These are phyloP conservation scores for Synaphobranchus kaupii DNA, from an alignment of 2,797 vertebrate species.

Conservation along the genomic window DNA sequence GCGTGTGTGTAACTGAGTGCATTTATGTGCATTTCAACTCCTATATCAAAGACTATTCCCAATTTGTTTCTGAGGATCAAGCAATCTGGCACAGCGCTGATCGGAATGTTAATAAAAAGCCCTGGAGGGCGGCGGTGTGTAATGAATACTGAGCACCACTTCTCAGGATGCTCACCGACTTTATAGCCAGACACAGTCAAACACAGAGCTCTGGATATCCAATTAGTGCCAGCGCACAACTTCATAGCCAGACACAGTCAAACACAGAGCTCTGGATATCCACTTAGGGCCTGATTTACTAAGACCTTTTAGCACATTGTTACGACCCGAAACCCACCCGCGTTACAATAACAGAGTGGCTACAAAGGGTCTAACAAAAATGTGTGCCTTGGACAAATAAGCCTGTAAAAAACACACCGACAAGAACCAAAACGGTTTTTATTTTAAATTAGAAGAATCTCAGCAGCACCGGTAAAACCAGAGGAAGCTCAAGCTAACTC, in stretches of 20 bases:
- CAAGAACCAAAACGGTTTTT: too few species aligned
- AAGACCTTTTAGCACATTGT: too few species aligned
- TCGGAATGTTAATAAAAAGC: conserved; percentile 68
- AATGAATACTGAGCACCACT: conserved; percentile 58
- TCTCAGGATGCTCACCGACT: conserved; percentile 4
- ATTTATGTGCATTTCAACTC: conserved; percentile 47
- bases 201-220: conserved; percentile 9
- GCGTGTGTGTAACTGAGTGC: conserved; percentile 28
- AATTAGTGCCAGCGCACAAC: not conserved
- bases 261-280: not conserved
- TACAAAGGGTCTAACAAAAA: too few species aligned
- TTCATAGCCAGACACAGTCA: not conserved
- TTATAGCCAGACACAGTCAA: not conserved
- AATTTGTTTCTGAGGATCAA: conserved; percentile 67
- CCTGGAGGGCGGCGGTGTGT: conserved; percentile 49
- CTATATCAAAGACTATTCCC: conserved; percentile 68
- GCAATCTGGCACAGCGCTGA: conserved; percentile 56
- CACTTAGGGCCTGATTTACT: not conserved
- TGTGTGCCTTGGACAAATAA: too few species aligned
- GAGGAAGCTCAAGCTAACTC: too few species aligned
- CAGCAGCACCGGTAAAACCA: too few species aligned
- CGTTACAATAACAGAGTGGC: too few species aligned
- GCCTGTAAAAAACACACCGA: too few species aligned
- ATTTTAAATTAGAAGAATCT: too few species aligned
- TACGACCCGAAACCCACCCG: too few species aligned